Percentiles rank a stretch among this genome's conserved stretches.
phyloP scores from a whole-genome alignment of 1,140 invertebrate species.

The Formica selysi region DNA sequence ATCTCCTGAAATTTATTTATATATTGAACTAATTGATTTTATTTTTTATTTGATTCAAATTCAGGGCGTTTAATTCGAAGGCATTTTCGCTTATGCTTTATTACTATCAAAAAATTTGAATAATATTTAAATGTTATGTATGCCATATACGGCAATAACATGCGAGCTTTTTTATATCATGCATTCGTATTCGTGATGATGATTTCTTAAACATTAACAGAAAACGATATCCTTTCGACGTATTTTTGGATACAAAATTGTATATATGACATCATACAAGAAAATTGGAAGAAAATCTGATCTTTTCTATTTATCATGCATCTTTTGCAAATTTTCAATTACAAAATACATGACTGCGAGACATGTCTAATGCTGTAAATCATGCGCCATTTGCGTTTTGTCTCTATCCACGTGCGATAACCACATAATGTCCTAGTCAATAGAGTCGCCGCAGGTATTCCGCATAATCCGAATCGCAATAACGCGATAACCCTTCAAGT shows the following conservation, averaged over 20 bases:
- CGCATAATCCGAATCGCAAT: conserved; percentile 29
- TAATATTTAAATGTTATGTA: too few species aligned
- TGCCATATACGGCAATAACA: not conserved
- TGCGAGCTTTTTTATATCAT: not conserved
- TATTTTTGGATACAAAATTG: conserved; percentile 17
- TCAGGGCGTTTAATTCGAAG: not conserved
- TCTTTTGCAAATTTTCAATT: conserved; percentile 12
- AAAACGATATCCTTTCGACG: not conserved
- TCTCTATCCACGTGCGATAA: conserved; percentile 15
- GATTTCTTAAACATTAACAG: not conserved
- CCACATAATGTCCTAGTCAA: conserved; percentile 28
- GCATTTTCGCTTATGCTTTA: not conserved
- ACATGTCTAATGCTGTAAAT: conserved; percentile 23
- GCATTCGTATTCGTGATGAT: not conserved
- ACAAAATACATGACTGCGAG: not conserved
- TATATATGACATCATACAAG: conserved; percentile 1
- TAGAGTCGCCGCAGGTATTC: conserved; percentile 9
- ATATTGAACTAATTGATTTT: too few species aligned
- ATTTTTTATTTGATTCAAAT: not conserved
- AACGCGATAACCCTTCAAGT: conserved; percentile 17
- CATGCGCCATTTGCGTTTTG: conserved; percentile 9
- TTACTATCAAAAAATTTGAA: too few species aligned
- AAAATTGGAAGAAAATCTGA: not conserved
- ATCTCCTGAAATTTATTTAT: not conserved
- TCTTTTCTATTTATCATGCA: not conserved